Evolutionary conservation across 2,888 invertebrate genomes (phyloP).

Genomic region (Enchytraeus crypticus): DNA sequence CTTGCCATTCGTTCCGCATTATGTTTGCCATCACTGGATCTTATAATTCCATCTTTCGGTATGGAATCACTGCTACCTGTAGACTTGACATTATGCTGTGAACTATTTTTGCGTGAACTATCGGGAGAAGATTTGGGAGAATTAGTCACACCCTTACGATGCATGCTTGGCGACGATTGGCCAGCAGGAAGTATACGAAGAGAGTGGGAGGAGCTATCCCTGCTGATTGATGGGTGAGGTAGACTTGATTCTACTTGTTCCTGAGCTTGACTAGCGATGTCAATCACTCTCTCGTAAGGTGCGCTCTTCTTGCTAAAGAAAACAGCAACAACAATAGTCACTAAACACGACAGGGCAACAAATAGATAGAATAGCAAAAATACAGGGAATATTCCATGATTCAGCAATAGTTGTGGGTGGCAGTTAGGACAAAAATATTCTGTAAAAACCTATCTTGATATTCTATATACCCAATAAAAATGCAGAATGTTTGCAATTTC

Average conservation of each 20-base stretch:
- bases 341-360: too few species aligned
- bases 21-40: too few species aligned
- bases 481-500: too few species aligned
- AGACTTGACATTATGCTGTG: not conserved
- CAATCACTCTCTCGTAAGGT: slow-evolving; percentile 36
- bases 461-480: too few species aligned
- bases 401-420: too few species aligned
- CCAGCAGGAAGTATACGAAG: not conserved
- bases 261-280: slow-evolving; percentile 38
- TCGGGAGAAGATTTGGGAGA: not conserved
- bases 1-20: too few species aligned
- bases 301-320: slow-evolving; percentile 33
- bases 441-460: too few species aligned
- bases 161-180: slow-evolving; percentile 4
- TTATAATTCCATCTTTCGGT: too few species aligned
- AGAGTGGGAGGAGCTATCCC: not conserved
- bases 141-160: not conserved
- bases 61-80: not conserved
- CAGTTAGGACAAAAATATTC: too few species aligned
- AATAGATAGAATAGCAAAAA: too few species aligned
- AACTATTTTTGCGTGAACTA: not conserved
- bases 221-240: not conserved
- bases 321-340: too few species aligned
- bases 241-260: slow-evolving; percentile 7
- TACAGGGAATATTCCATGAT: too few species aligned